Evolutionary conservation across 2,888 invertebrate species (phyloP), one percentile per base, ranked within the genome.

Genomic region (Panorpa germanica): DNA sequence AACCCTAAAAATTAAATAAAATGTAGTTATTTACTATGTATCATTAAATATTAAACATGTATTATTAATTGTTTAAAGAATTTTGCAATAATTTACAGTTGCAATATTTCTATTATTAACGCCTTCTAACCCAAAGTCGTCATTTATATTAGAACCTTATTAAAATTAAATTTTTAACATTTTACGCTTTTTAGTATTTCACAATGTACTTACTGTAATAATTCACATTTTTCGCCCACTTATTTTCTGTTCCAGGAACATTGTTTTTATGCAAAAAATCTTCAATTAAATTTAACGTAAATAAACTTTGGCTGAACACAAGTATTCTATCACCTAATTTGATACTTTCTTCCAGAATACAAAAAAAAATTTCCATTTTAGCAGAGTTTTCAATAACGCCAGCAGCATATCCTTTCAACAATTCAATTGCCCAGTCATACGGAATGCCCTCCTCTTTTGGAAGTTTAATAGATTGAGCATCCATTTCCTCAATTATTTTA

Each of bases 241-340:
- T 63, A 40, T 73, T 70, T 28, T 66, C 63, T 12, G 66, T 68
- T 6, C 73, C 76, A 3, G 73, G 72, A 42, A 74, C 65, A 23
- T 58, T 50, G 43, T 70, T 72, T 45, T 66, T 68, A 45, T 78
- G 77, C 38, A 96, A 62, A 51, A 88, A 90, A 47, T 86, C 81
- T 60, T 98, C 96, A 36, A 98, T 82, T 35, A 93, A 65, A 61
- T 91, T 86, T 39, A 98, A 57, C 2, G 96, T 96, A 41, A 93
- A 77, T 34, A 98, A 63, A 44, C 91, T 93, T 53, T 96, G 95
- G 43, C 93, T 93, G 52, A 98, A 98, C 4, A 96, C 70, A 31
- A 98, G 60, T 34, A 96, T 63, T 36, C 95, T 74, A 55, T 98
- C 96, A 2, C 86, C 88, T 35, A 80, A 52, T 34, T 66, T 64